These are phyloP conservation scores for Eurystomus gularis DNA, from an alignment of 2,113 vertebrate species.

Conservation along the genomic window DNA sequence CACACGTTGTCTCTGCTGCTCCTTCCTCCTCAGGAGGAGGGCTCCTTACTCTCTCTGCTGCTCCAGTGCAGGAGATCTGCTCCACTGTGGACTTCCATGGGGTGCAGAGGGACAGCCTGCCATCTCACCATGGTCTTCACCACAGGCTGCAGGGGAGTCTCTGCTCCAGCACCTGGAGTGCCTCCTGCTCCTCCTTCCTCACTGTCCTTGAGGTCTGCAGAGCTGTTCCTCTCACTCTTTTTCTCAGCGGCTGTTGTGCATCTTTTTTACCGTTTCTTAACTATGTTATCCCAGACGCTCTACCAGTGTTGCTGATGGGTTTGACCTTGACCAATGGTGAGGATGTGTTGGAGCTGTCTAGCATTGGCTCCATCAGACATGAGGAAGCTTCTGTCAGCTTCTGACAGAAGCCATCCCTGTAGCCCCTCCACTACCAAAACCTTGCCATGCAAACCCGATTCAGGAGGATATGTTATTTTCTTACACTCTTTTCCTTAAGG, in stretches of 20 bases:
- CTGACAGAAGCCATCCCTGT: too few relatives aligned
- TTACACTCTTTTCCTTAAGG: background rate
- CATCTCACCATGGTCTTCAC: too few relatives aligned
- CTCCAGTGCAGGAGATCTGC: background rate
- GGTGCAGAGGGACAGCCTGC: background rate
- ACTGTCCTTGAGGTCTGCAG: background rate
- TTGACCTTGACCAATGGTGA: fast-evolving
- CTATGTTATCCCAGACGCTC: background rate
- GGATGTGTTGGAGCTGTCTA: background rate
- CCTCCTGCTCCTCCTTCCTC: background rate
- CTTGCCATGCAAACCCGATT: background rate
- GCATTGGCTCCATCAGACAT: too few relatives aligned
- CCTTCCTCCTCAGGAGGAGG: background rate
- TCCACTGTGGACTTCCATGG: background rate
- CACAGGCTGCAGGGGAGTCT: background rate
- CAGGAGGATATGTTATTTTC: background rate
- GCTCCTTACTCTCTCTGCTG: background rate
- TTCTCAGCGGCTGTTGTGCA: background rate
- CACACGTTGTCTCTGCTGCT: fast-evolving
- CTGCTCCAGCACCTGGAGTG: background rate
- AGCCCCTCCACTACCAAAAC: background rate
- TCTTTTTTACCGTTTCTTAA: background rate
- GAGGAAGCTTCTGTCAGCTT: background rate
- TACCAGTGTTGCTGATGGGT: background rate
- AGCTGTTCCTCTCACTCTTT: background rate